Percentiles rank a stretch among this genome's conserved stretches.
phyloP scores from a whole-genome alignment of 2,888 invertebrate species.

The Xylocampa areola region DNA sequence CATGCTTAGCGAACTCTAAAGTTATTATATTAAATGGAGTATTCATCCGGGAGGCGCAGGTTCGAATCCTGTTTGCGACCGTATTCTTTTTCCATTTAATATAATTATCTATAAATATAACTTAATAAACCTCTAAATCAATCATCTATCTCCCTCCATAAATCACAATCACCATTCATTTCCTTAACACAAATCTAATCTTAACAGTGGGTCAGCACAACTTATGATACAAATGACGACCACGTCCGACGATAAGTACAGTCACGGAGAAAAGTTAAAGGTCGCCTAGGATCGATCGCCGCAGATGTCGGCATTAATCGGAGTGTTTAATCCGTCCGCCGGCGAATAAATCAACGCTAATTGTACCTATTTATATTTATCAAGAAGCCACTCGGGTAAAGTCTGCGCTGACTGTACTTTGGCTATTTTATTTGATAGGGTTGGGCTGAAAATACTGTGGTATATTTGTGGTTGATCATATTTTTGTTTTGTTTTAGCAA shows the following conservation, averaged over 20 bases:
- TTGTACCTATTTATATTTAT: constrained; percentile 86
- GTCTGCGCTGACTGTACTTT: constrained; percentile 70
- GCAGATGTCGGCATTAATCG: constrained; percentile 87
- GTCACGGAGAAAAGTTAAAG: constrained; percentile 85
- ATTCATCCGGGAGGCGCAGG: too few relatives aligned
- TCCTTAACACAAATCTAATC: constrained; percentile 38
- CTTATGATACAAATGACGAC: constrained; percentile 57
- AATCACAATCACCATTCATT: constrained; percentile 26
- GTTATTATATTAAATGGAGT: too few relatives aligned
- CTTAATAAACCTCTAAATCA: constrained; percentile 14
- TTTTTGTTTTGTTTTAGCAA: too few relatives aligned
- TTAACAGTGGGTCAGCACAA: constrained; percentile 50
- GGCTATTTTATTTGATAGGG: constrained; percentile 36
- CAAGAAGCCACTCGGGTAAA: constrained; percentile 73
- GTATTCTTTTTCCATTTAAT: too few relatives aligned
- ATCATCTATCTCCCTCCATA: constrained; percentile 20
- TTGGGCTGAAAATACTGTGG: constrained; percentile 2
- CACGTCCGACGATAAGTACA: constrained; percentile 72
- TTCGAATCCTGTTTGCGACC: too few relatives aligned
- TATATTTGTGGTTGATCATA: neutral
- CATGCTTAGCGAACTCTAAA: too few relatives aligned
- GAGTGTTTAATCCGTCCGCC: constrained; percentile 82
- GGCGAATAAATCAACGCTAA: constrained; percentile 84
- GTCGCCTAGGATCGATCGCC: constrained; percentile 83
- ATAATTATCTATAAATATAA: too few relatives aligned